These are phyloP conservation scores for Mactra quadrangularis DNA, from an alignment of 1,140 invertebrate genomes.

Conservation along the genomic window DNA sequence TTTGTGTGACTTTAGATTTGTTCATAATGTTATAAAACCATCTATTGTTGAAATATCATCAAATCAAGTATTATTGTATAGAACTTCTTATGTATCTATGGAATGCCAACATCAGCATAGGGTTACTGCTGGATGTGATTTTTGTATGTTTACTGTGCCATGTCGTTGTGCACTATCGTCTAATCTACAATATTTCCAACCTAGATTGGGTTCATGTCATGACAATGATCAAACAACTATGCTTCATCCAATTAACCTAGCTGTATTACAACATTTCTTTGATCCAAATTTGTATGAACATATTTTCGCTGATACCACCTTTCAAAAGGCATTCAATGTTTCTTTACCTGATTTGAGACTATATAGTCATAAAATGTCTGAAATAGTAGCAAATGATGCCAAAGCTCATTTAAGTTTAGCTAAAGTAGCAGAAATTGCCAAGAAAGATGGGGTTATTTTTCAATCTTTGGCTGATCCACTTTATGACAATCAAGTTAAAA, in stretches of 20 bases:
- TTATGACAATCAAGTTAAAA: background rate
- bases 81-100: constrained; percentile 29
- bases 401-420: constrained; percentile 30
- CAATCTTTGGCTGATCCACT: constrained; percentile 33
- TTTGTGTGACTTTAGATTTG: constrained; percentile 54
- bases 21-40: constrained; percentile 42
- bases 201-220: constrained; percentile 46
- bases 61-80: constrained; percentile 43
- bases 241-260: constrained; percentile 33
- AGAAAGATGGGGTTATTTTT: constrained; percentile 33
- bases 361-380: constrained; percentile 16
- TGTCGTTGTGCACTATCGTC: constrained; percentile 60
- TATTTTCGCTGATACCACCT: constrained; percentile 27
- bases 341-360: constrained; percentile 8
- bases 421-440: constrained; percentile 28
- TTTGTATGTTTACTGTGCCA: constrained; percentile 57
- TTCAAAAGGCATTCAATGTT: constrained; percentile 18
- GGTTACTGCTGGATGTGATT: constrained; percentile 46
- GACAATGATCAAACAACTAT: constrained; percentile 36
- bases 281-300: background rate
- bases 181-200: constrained; percentile 27
- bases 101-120: constrained; percentile 43
- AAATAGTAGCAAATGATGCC: constrained; percentile 8
- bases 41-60: constrained; percentile 50
- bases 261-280: constrained; percentile 42